Evolutionary conservation across 2,888 invertebrate genomes (phyloP).

Genomic region (Oligia latruncula): DNA sequence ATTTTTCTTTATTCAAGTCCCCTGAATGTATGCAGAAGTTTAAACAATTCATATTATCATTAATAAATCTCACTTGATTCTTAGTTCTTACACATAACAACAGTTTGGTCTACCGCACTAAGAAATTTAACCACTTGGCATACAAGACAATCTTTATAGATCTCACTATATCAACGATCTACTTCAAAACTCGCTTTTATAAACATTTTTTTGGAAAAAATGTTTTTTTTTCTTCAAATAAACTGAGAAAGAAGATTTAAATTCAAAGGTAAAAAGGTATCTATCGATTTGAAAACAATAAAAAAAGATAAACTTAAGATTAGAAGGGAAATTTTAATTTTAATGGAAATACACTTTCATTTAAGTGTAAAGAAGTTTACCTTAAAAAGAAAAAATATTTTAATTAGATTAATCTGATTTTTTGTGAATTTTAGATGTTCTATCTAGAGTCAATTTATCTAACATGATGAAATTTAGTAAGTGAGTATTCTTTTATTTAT

Average conservation of each 20-base stretch:
- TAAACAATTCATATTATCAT: conserved; percentile 40
- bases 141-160: conserved; percentile 62
- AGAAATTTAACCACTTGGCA: conserved; percentile 74
- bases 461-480: conserved; percentile 45
- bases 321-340: conserved; percentile 28
- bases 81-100: conserved; percentile 69
- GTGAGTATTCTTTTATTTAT: conserved; percentile 63
- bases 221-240: not conserved
- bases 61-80: conserved; percentile 62
- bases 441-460: conserved; percentile 64
- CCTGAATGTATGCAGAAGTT: conserved; percentile 45
- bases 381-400: conserved; percentile 48
- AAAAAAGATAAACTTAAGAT: conserved; percentile 43
- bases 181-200: conserved; percentile 55
- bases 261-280: conserved; percentile 21
- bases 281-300: conserved; percentile 48
- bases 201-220: conserved; percentile 17
- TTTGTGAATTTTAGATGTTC: conserved; percentile 53
- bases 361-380: conserved; percentile 55
- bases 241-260: conserved; percentile 25
- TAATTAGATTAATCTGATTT: conserved; percentile 43
- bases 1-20: not conserved
- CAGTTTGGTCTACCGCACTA: conserved; percentile 75
- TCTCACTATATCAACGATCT: conserved; percentile 63
- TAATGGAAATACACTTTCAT: conserved; percentile 39